Evolutionary conservation across 2,797 vertebrate species (phyloP).

Genomic region (Pangasius macronema): DNA sequence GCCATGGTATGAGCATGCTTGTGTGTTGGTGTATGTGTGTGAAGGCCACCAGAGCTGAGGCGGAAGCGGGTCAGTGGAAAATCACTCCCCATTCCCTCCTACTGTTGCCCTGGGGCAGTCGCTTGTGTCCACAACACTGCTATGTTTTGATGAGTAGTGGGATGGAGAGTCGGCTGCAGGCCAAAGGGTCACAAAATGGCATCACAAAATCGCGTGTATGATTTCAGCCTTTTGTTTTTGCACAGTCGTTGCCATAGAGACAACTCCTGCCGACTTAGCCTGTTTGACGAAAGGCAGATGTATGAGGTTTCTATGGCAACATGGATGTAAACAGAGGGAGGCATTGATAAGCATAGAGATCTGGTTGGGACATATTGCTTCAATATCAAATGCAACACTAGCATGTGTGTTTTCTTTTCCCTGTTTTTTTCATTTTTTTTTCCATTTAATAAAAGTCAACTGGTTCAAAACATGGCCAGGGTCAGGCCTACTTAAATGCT

Average conservation of each 20-base stretch:
- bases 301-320: constrained; percentile 60
- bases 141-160: constrained; percentile 30
- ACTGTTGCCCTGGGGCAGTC: constrained; percentile 21
- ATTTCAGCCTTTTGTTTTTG: constrained; percentile 57
- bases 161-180: constrained; percentile 28
- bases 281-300: constrained; percentile 48
- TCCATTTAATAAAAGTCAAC: constrained; percentile 37
- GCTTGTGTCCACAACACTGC: constrained; percentile 50
- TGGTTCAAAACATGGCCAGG: constrained; percentile 16
- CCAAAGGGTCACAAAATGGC: constrained; percentile 48
- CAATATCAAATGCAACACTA: constrained; percentile 31
- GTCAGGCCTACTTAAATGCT: background rate
- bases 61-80: constrained; percentile 28
- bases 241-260: constrained; percentile 50
- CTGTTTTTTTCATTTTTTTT: constrained; percentile 1
- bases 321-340: constrained; percentile 48
- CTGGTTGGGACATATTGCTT: constrained; percentile 45
- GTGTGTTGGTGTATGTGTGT: constrained; percentile 7
- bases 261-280: constrained; percentile 38
- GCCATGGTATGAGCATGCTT: background rate
- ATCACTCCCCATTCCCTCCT: constrained; percentile 19
- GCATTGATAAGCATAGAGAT: constrained; percentile 53
- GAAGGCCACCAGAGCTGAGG: constrained; percentile 26
- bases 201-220: constrained; percentile 48
- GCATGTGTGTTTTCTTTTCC: constrained; percentile 27